A percentile compares a stretch with the other conserved stretches of the same genome.
Evolutionary conservation across 2,113 vertebrate genomes (phyloP).

Genomic region (Bufo bufo): DNA sequence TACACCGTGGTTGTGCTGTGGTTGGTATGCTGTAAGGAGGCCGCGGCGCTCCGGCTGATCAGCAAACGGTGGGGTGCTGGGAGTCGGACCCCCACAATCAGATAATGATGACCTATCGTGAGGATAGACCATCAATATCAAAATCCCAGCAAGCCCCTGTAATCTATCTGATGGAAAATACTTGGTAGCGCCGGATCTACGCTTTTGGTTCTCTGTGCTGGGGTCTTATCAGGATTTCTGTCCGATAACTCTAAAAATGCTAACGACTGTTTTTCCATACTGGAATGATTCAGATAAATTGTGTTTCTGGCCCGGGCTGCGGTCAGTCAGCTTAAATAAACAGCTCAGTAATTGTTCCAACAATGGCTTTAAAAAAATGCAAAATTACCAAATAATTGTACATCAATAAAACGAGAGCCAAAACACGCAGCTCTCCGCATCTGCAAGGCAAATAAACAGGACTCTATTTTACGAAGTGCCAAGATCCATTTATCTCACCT

Average conservation of each 20-base stretch:
- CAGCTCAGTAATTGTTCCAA: not conserved
- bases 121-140: no score
- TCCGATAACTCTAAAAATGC: not conserved
- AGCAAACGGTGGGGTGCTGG: no score
- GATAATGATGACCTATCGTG: no score
- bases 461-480: not conserved
- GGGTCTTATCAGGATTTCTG: not conserved
- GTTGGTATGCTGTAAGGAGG: no score
- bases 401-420: not conserved
- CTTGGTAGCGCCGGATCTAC: not conserved
- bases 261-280: not conserved
- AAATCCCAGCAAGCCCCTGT: no score
- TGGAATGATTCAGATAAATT: not conserved
- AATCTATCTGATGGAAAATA: no score
- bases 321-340: conserved; percentile 7
- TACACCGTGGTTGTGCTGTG: no score
- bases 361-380: no score
- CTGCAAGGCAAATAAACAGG: conserved; percentile 1
- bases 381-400: not conserved
- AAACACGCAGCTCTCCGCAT: not conserved
- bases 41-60: no score
- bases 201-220: not conserved
- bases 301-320: not conserved
- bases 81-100: no score
- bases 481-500: not conserved